Evolutionary conservation across 1,140 invertebrate species (phyloP).

Genomic region (Diabrotica undecimpunctata): DNA sequence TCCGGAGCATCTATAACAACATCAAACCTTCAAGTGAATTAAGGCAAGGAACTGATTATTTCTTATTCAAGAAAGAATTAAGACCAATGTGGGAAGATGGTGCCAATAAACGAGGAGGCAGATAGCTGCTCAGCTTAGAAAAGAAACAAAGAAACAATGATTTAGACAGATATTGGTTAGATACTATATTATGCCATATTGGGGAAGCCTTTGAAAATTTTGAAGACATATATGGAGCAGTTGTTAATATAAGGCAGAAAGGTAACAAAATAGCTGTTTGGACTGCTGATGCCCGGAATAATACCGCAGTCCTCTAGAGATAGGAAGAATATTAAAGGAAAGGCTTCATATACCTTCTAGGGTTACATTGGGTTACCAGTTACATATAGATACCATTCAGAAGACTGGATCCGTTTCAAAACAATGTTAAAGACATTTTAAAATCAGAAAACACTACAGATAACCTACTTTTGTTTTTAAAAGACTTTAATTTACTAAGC

Average conservation of each 20-base stretch:
- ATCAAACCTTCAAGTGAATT: conserved; percentile 91
- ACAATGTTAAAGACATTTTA: too few relatives aligned
- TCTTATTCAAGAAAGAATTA: conserved; percentile 93
- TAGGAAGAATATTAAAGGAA: conserved; percentile 84
- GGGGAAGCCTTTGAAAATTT: too few relatives aligned
- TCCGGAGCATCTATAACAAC: conserved; percentile 97
- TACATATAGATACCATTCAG: conserved; percentile 79
- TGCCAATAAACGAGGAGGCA: conserved; percentile 80
- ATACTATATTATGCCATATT: too few relatives aligned
- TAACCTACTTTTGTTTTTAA: too few relatives aligned
- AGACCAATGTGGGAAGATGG: conserved; percentile 98
- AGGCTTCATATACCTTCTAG: conserved; percentile 68
- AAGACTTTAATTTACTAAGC: too few relatives aligned
- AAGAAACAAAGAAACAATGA: conserved; percentile 76
- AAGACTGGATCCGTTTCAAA: conserved; percentile 82
- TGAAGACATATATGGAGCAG: too few relatives aligned
- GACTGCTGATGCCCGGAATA: conserved; percentile 81
- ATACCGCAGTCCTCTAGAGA: conserved; percentile 75
- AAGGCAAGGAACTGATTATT: conserved; percentile 88
- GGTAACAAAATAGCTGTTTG: conserved; percentile 82
- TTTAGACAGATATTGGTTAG: conserved; percentile 92
- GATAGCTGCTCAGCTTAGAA: conserved; percentile 90
- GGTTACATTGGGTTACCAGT: conserved; percentile 71
- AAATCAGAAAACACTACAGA: too few relatives aligned
- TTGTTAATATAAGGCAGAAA: too few relatives aligned